Percentiles rank a stretch among this genome's conserved stretches.
Evolutionary conservation across 2,797 vertebrate species (phyloP).

Genomic region (Ateles fusciceps): DNA sequence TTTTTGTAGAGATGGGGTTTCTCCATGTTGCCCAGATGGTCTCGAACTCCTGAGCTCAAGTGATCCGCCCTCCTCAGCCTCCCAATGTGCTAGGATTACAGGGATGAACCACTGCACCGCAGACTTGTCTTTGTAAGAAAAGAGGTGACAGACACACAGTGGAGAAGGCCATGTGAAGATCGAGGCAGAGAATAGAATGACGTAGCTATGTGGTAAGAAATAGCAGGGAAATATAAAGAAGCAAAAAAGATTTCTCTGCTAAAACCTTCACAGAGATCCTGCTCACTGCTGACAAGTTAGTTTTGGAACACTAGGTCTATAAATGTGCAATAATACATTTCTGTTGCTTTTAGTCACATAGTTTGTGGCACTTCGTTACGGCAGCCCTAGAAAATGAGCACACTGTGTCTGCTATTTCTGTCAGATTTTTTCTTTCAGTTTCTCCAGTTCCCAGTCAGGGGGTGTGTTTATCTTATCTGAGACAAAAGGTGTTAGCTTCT

Average conservation of each 20-base stretch:
- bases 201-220: background rate
- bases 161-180: background rate
- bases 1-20: no score
- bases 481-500: background rate
- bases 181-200: background rate
- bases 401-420: accelerated
- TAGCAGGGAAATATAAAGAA: background rate
- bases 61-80: no score
- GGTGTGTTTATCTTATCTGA: background rate
- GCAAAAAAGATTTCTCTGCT: background rate
- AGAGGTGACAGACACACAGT: background rate
- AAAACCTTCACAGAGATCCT: background rate
- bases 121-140: background rate
- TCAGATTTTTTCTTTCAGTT: background rate
- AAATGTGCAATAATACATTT: background rate
- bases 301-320: background rate
- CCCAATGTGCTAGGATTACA: no score
- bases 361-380: background rate
- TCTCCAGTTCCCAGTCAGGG: background rate
- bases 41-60: no score
- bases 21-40: no score
- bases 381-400: background rate
- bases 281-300: background rate
- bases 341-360: background rate
- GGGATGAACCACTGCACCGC: no score